These are phyloP conservation scores for Cordilura impudica DNA, from an alignment of 2,888 invertebrate species.

Conservation along the genomic window DNA sequence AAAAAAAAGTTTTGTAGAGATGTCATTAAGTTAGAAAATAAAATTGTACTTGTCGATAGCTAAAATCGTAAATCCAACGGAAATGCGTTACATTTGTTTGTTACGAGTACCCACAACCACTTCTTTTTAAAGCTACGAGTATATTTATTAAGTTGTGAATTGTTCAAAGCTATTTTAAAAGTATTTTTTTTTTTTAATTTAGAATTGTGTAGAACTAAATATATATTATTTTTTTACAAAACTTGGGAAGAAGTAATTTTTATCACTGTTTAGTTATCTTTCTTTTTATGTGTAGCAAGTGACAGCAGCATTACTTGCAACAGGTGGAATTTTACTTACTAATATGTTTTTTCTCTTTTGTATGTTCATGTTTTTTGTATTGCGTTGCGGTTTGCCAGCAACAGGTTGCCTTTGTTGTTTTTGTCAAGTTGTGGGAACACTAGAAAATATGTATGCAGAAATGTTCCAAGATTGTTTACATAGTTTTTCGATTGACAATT, in stretches of 20 bases:
- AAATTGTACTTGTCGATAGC: constrained; percentile 44
- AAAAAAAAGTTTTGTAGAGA: constrained; percentile 27
- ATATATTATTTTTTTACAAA: too few species aligned
- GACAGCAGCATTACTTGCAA: constrained; percentile 52
- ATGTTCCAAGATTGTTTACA: constrained; percentile 39
- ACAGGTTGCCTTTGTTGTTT: constrained; percentile 22
- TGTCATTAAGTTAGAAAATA: constrained; percentile 45
- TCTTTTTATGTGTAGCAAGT: constrained; percentile 41
- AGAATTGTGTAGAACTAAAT: too few species aligned
- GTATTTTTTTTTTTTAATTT: constrained; percentile 27
- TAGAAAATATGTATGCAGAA: constrained; percentile 8
- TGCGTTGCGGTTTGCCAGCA: not conserved
- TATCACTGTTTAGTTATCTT: constrained; percentile 56
- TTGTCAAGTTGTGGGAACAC: constrained; percentile 42
- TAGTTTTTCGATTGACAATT: constrained; percentile 48
- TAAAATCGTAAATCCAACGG: constrained; percentile 54
- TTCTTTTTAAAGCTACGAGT: constrained; percentile 31
- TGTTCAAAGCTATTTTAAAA: constrained; percentile 18
- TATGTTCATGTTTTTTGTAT: constrained; percentile 11
- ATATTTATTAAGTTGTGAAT: constrained; percentile 26
- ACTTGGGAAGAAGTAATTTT: too few species aligned
- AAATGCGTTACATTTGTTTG: constrained; percentile 61
- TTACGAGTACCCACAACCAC: constrained; percentile 50
- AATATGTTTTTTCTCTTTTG: constrained; percentile 1
- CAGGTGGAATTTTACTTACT: constrained; percentile 58